Percentiles rank a stretch among this genome's conserved stretches.
phyloP scores from a whole-genome alignment of 1,140 invertebrate genomes.

The Temnothorax curvispinosus region DNA sequence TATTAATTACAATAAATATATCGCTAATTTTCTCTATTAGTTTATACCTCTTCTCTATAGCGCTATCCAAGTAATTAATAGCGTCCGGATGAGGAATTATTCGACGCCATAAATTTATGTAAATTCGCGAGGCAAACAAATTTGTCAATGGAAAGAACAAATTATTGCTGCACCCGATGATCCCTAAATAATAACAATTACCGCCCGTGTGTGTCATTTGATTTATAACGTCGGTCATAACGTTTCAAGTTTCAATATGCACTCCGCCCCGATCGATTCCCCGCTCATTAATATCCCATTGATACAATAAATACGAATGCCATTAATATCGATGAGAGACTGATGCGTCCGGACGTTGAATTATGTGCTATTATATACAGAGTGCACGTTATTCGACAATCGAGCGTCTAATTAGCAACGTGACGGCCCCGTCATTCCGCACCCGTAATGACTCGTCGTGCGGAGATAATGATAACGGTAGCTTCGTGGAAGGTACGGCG shows the following conservation, averaged over 20 bases:
- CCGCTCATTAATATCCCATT: constrained; percentile 56
- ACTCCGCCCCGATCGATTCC: constrained; percentile 16
- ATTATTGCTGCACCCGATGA: background rate
- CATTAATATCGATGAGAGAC: constrained; percentile 28
- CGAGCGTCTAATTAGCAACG: constrained; percentile 13
- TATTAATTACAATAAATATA: background rate
- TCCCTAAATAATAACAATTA: constrained; percentile 9
- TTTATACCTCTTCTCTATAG: background rate
- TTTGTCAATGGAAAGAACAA: background rate
- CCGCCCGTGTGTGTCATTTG: background rate
- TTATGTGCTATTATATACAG: constrained; percentile 24
- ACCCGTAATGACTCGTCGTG: constrained; percentile 28
- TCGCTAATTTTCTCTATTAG: background rate
- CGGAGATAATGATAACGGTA: constrained; percentile 53
- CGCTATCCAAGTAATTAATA: background rate
- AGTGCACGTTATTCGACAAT: constrained; percentile 17
- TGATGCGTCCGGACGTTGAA: background rate
- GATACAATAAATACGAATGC: constrained; percentile 54
- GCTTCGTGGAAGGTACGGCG: constrained; percentile 27
- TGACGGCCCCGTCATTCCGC: background rate
- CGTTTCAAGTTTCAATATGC: constrained; percentile 24
- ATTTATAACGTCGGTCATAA: background rate
- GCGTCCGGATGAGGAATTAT: constrained; percentile 5
- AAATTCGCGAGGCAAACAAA: constrained; percentile 16
- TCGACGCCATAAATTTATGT: constrained; percentile 10